Conservation (phyloP, 2,797 vertebrate species). For the Tolypeutes matacus region DNA sequence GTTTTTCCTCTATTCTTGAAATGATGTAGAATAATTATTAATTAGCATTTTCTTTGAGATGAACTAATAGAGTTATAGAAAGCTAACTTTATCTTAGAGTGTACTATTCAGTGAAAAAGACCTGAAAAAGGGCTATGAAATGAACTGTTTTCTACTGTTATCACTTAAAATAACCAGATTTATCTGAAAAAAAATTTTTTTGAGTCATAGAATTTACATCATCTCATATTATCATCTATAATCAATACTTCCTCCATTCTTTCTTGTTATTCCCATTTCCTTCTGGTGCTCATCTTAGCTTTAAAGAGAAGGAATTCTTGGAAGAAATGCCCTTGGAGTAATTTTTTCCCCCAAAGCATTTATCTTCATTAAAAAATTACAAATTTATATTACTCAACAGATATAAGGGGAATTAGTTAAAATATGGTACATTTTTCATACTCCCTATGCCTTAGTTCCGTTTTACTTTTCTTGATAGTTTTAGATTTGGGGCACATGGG, state of each 20-base stretch:
- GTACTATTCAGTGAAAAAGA: background rate
- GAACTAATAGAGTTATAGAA: background rate
- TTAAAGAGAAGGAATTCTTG: background rate
- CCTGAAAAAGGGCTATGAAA: background rate
- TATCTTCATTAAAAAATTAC: background rate
- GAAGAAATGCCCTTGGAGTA: background rate
- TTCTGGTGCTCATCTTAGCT: background rate
- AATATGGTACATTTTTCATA: background rate
- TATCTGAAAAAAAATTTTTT: background rate
- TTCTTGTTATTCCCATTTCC: background rate
- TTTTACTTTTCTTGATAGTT: conserved; percentile 29
- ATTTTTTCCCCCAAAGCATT: background rate
- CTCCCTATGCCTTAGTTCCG: background rate
- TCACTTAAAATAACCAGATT: background rate
- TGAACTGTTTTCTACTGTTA: background rate
- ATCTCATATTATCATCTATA: background rate
- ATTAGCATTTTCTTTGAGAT: conserved; percentile 24
- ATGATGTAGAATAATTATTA: conserved; percentile 8
- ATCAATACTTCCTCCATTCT: background rate
- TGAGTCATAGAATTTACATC: background rate
- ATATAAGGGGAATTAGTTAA: background rate
- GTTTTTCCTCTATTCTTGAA: background rate
- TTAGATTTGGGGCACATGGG: conserved; percentile 11
- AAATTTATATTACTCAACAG: background rate
- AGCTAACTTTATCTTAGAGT: conserved; percentile 30